Percentiles rank a stretch among this genome's conserved stretches.
These are phyloP conservation scores for Drusus annulatus DNA, from an alignment of 1,140 invertebrate genomes.

Conservation along the genomic window DNA sequence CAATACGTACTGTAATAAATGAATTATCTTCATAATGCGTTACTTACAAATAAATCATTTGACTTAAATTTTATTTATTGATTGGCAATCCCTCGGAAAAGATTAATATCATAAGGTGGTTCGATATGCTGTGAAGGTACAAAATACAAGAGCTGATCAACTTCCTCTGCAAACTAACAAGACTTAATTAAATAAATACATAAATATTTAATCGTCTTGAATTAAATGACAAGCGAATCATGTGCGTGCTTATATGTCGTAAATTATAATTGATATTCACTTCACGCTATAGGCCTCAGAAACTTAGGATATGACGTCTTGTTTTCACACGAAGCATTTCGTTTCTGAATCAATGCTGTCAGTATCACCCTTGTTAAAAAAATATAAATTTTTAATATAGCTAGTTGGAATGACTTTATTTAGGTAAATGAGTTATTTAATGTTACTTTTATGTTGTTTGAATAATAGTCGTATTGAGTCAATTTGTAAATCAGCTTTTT, in stretches of 20 bases:
- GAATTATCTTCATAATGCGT: too few relatives aligned
- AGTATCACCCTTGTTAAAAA: not conserved
- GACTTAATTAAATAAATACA: conserved; percentile 42
- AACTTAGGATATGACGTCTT: conserved; percentile 47
- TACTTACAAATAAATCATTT: too few relatives aligned
- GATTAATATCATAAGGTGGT: too few relatives aligned
- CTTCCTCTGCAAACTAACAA: conserved; percentile 9
- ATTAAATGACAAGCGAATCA: conserved; percentile 42
- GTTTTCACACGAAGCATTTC: conserved; percentile 32
- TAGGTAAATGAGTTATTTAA: too few relatives aligned
- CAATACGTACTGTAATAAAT: too few relatives aligned
- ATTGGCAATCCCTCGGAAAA: too few relatives aligned
- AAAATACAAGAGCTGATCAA: not conserved
- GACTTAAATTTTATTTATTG: too few relatives aligned
- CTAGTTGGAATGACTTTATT: too few relatives aligned
- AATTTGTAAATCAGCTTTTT: too few relatives aligned
- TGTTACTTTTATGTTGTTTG: too few relatives aligned
- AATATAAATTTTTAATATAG: too few relatives aligned
- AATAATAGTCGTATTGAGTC: too few relatives aligned
- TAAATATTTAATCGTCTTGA: conserved; percentile 43
- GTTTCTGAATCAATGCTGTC: not conserved
- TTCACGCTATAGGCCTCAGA: not conserved
- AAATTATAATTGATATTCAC: conserved; percentile 31
- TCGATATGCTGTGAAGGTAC: not conserved
- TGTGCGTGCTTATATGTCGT: conserved; percentile 45